Evolutionary conservation across 2,113 vertebrate species (phyloP).

Genomic region (Nibea coibor): DNA sequence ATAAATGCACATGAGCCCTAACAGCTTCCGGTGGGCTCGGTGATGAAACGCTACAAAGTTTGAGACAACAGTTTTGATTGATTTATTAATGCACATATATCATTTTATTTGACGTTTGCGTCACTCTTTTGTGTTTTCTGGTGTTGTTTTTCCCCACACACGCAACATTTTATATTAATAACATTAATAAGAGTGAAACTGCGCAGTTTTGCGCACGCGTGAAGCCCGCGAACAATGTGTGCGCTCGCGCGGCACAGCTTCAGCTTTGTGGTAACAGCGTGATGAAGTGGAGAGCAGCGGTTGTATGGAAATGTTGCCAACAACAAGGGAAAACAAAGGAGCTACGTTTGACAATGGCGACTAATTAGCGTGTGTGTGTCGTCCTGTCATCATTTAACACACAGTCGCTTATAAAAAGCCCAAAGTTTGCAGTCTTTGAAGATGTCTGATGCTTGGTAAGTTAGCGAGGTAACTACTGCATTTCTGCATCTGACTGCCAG

Average conservation of each 20-base stretch:
- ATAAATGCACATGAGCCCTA: constrained; percentile 32
- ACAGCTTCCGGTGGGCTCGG: neutral
- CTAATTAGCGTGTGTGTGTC: neutral
- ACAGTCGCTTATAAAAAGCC: neutral
- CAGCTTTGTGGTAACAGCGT: constrained; percentile 40
- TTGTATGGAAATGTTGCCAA: neutral
- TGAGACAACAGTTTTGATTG: neutral
- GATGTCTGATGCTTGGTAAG: constrained; percentile 83
- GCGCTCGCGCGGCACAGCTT: constrained; percentile 48
- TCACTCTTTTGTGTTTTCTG: rapidly evolving
- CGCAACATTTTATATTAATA: neutral
- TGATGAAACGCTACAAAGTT: constrained; percentile 55
- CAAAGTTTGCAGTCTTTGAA: constrained; percentile 11
- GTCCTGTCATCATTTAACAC: neutral
- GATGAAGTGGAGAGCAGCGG: too few species aligned
- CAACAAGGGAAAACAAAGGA: neutral
- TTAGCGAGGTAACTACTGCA: neutral
- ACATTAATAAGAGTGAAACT: neutral
- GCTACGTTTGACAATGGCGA: neutral
- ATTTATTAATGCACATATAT: neutral
- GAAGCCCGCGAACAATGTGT: constrained; percentile 22
- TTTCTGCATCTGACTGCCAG: neutral
- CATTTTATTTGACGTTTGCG: rapidly evolving
- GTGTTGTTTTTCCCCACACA: rapidly evolving
- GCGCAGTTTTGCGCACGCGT: constrained; percentile 47